Conservation (phyloP, 2,888 invertebrate species). For the Eupithecia dodoneata region DNA sequence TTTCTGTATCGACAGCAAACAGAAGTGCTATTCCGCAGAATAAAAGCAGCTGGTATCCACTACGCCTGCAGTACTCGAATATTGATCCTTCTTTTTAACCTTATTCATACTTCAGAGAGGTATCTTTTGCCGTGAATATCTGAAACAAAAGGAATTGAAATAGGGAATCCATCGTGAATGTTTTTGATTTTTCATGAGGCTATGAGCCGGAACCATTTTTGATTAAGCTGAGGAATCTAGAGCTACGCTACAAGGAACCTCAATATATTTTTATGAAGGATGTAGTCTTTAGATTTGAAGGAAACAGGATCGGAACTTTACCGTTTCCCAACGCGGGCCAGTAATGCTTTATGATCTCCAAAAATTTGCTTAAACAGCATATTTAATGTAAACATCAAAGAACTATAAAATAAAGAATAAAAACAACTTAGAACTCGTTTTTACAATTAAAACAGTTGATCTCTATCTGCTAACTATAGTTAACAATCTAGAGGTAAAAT, state of each 20-base stretch:
- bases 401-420: too few species aligned
- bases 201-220: conserved; percentile 3
- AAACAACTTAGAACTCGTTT: too few species aligned
- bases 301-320: too few species aligned
- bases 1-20: conserved; percentile 20
- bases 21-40: conserved; percentile 28
- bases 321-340: background rate
- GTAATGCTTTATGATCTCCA: background rate
- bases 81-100: conserved; percentile 22
- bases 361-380: background rate
- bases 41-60: conserved; percentile 25
- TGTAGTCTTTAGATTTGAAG: background rate
- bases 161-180: conserved; percentile 5
- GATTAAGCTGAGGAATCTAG: conserved; percentile 2
- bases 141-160: conserved; percentile 8
- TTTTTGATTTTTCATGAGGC: conserved; percentile 1
- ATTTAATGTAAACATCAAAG: too few species aligned
- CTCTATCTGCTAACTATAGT: too few species aligned
- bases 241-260: background rate
- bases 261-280: background rate
- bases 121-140: conserved; percentile 21
- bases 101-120: conserved; percentile 20
- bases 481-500: too few species aligned
- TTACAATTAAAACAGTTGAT: too few species aligned
- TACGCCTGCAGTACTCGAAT: conserved; percentile 21